A percentile compares a stretch with the other conserved stretches of the same genome.
Conservation (phyloP, 2,888 invertebrate genomes). For the Campoletis raptor region DNA sequence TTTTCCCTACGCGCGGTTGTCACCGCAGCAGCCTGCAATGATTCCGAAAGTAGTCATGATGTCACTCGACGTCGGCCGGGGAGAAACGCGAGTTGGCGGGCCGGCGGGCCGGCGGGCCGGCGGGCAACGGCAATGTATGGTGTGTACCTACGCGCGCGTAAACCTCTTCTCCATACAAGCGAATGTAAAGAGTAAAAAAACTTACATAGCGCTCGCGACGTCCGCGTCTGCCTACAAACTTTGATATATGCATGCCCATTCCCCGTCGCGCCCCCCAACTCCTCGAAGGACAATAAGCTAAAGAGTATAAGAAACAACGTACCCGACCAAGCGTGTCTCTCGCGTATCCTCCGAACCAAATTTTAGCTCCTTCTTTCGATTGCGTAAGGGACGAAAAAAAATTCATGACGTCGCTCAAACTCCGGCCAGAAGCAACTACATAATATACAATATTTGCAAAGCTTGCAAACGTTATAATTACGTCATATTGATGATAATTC, state of each 20-base stretch:
- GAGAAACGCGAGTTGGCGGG: too few species aligned
- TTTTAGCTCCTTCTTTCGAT: conserved; percentile 44
- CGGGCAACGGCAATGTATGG: too few species aligned
- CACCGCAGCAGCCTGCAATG: conserved; percentile 54
- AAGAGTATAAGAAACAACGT: conserved; percentile 65
- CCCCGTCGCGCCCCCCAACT: too few species aligned
- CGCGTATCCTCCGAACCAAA: background rate
- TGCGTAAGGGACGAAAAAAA: conserved; percentile 50
- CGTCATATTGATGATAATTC: too few species aligned
- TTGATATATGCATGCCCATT: conserved; percentile 7
- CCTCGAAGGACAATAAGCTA: conserved; percentile 78
- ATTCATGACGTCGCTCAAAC: too few species aligned
- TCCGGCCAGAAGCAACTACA: too few species aligned
- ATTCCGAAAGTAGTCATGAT: conserved; percentile 68
- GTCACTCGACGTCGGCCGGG: conserved; percentile 57
- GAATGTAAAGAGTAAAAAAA: background rate
- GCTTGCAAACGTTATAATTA: too few species aligned
- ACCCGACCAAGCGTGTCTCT: conserved; percentile 74
- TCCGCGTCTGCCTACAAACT: conserved; percentile 24
- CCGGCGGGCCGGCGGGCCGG: background rate
- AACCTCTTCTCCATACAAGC: background rate
- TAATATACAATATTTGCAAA: too few species aligned
- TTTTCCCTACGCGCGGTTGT: conserved; percentile 39
- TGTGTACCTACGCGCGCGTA: too few species aligned
- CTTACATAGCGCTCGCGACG: conserved; percentile 14